phyloP scores from a whole-genome alignment of 2,113 vertebrate species.

The Trichechus manatus region DNA sequence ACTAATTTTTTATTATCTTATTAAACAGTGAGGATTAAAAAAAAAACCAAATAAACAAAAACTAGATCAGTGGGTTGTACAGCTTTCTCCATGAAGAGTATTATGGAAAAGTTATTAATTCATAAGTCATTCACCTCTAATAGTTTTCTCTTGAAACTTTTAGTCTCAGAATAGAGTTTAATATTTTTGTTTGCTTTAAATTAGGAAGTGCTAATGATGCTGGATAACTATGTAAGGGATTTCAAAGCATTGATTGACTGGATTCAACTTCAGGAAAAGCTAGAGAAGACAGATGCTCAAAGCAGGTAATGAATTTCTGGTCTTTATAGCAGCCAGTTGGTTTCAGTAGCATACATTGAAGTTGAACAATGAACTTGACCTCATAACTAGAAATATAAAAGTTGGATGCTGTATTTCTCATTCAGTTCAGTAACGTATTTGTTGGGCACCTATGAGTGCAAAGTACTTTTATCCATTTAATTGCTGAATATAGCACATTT shows the following conservation, averaged over 20 bases:
- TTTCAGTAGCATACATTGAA: conserved; percentile 22
- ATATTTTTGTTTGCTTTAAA: conserved; percentile 68
- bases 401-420: conserved; percentile 24
- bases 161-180: not conserved
- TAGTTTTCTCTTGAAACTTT: conserved; percentile 1
- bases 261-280: conserved; percentile 99
- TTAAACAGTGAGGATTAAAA: conserved; percentile 4
- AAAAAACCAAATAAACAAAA: not conserved
- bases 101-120: conserved; percentile 42
- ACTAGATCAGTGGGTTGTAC: not conserved
- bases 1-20: not conserved
- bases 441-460: not conserved
- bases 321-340: not conserved
- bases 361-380: not conserved
- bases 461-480: not conserved
- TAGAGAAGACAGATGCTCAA: conserved; percentile 98
- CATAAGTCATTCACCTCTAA: not conserved
- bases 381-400: conserved; percentile 45
- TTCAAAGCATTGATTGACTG: conserved; percentile 99
- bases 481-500: not conserved
- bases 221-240: conserved; percentile 98
- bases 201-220: conserved; percentile 99
- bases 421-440: conserved; percentile 2
- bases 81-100: not conserved
- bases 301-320: conserved; percentile 92